Evolutionary conservation across 1,140 invertebrate species (phyloP).

Genomic region (Antheraea pernyi): DNA sequence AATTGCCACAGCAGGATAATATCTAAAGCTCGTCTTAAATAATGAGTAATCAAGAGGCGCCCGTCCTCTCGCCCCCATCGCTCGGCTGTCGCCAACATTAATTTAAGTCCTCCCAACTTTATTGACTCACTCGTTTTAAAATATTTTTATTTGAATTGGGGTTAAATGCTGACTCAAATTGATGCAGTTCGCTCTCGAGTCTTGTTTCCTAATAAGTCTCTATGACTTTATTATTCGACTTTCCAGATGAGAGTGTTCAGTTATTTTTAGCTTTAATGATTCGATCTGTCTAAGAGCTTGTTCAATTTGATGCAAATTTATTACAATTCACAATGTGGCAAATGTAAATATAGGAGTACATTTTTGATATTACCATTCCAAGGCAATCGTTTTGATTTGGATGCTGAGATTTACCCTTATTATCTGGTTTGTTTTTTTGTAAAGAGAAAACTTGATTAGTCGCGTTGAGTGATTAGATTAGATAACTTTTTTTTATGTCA

Average conservation of each 20-base stretch:
- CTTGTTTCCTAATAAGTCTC: slow-evolving; percentile 2
- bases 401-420: too few relatives aligned
- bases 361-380: too few relatives aligned
- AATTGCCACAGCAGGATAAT: background rate
- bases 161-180: slow-evolving; percentile 11
- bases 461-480: too few relatives aligned
- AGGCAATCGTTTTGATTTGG: too few relatives aligned
- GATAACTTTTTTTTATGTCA: too few relatives aligned
- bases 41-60: slow-evolving; percentile 47
- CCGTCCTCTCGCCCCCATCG: slow-evolving; percentile 27
- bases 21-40: slow-evolving; percentile 3
- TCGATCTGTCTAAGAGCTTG: background rate
- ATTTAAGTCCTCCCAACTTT: slow-evolving; percentile 28
- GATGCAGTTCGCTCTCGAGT: slow-evolving; percentile 6
- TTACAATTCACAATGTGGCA: too few relatives aligned
- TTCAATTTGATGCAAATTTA: background rate
- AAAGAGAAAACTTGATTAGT: too few relatives aligned
- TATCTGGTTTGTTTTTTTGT: too few relatives aligned
- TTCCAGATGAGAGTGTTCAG: background rate
- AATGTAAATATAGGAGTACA: too few relatives aligned
- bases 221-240: slow-evolving; percentile 1
- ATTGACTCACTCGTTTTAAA: slow-evolving; percentile 37
- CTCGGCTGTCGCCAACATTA: slow-evolving; percentile 42
- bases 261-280: slow-evolving; percentile 1
- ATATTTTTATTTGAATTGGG: slow-evolving; percentile 10